These are phyloP conservation scores for Dinoponera quadriceps DNA, from an alignment of 1,140 invertebrate genomes.

Conservation along the genomic window DNA sequence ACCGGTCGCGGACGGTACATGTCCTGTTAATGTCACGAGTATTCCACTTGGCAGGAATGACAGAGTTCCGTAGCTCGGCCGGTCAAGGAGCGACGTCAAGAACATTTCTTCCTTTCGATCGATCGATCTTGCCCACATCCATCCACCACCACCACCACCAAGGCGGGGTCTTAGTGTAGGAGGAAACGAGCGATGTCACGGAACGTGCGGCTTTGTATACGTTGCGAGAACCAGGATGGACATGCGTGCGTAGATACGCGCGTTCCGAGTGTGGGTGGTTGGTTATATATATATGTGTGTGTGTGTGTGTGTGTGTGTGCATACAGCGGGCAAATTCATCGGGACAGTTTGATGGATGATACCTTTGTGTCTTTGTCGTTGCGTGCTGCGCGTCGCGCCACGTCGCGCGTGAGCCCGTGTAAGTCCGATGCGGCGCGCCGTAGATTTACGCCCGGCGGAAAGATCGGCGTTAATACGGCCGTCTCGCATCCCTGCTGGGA, in stretches of 20 bases:
- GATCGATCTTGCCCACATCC: slow-evolving; percentile 58
- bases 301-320: slow-evolving; percentile 23
- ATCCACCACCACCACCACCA: too few relatives aligned
- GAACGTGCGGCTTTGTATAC: slow-evolving; percentile 24
- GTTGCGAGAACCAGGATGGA: slow-evolving; percentile 16
- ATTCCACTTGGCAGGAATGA: slow-evolving; percentile 48
- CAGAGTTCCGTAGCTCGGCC: slow-evolving; percentile 9
- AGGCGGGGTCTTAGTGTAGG: not conserved
- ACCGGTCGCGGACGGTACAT: not conserved
- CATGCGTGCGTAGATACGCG: slow-evolving; percentile 2
- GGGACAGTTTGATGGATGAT: slow-evolving; percentile 74
- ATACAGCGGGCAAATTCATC: slow-evolving; percentile 61
- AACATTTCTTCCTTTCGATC: slow-evolving; percentile 64
- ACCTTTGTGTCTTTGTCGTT: slow-evolving; percentile 50
- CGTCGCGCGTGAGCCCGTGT: not conserved
- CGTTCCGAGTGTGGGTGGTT: too few relatives aligned
- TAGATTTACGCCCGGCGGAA: slow-evolving; percentile 31
- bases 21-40: slow-evolving; percentile 42
- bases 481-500: not conserved
- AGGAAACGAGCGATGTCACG: slow-evolving; percentile 67
- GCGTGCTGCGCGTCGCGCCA: not conserved
- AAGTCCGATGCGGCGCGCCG: slow-evolving; percentile 23
- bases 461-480: slow-evolving; percentile 20
- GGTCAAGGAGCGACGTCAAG: slow-evolving; percentile 62
- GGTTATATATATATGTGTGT: not conserved